Conservation (phyloP, 2,797 vertebrate species). For the Heteromormyrus szaboi region DNA sequence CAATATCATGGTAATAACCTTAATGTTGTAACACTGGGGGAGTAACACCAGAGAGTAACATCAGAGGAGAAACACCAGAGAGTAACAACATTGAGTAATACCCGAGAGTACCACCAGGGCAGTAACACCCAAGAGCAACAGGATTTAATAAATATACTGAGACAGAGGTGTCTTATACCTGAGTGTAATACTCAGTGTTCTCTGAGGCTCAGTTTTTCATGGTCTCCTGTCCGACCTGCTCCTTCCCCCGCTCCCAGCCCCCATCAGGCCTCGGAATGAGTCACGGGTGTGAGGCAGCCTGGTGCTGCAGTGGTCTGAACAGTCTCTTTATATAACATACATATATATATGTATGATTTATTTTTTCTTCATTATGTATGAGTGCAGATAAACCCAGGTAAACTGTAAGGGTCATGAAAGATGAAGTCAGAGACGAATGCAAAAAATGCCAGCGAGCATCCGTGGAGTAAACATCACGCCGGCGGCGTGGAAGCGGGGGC, state of each 20-base stretch:
- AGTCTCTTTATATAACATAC: not conserved
- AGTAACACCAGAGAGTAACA: not conserved
- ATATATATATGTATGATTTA: not conserved
- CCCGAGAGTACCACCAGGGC: not conserved
- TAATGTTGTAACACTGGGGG: not conserved
- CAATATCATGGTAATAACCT: not conserved
- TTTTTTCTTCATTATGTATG: constrained; percentile 9
- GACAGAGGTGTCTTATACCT: not conserved
- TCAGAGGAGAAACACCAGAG: not conserved
- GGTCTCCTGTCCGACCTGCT: constrained; percentile 17
- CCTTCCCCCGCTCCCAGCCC: constrained; percentile 25
- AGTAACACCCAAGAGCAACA: not conserved
- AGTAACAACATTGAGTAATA: not conserved
- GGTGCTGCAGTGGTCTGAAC: not conserved
- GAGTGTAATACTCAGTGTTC: not conserved
- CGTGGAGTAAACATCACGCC: not conserved
- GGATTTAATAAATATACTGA: not conserved
- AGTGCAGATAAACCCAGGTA: not conserved
- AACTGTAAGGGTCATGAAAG: not conserved
- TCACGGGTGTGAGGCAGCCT: constrained; percentile 12
- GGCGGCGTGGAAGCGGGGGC: not conserved
- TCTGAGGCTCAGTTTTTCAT: constrained; percentile 30
- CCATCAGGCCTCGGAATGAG: constrained; percentile 18
- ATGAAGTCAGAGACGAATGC: not conserved
- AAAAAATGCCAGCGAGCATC: not conserved